Base-by-base conservation (phyloP, 2,113 vertebrate genomes). In the Eptesicus fuscus region DNA sequence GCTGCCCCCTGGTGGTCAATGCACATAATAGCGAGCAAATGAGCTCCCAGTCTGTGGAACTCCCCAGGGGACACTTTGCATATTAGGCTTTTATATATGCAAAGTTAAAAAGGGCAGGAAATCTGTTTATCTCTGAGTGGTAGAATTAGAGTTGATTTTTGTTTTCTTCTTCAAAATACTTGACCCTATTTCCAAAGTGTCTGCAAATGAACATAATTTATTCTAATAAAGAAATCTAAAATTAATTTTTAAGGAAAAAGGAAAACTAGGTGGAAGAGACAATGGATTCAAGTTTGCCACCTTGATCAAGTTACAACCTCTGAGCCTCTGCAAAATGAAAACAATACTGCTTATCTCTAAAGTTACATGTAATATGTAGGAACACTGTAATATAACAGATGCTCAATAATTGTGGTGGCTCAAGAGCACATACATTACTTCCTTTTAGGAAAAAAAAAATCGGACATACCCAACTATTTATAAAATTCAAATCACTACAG, bases 151-250 rank as follows among this genome's bases (percentile, higher is more conserved):
- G 37, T 17, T 53, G 9, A 70, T 77, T 82, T 70, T 83, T 56
- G 49, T 32, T 79, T 83, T 80, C 25, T 51, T 86, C 51, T 94
- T 94, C 73, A 94, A 88, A 93, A 88, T 28, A 61, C 2, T 74
- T 90, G 28, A 85, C 28, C 32, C 49, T 69, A 71, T 90, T 89
- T 80, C 37, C 37, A 85, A 88, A 67, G 35, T 83, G 49, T 65
- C 56, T 89, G 25, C 69, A 84, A 93, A 61, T 59, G 44, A 84
- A 74, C 35, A 59, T 32, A 53, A 49, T 14, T 89, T 56, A 91
- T 53, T 91, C 40, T 74, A 59, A 77, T 49, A 67, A 74, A 90
- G 90, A 90, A 85, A 86, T 40, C 44, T 83, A 73, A 32, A 90
- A 37, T n/a, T 67, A 73, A 40, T 84, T 86, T 91, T 88, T 69